phyloP scores from a whole-genome alignment of 2,797 vertebrate species.

The Urocyon cinereoargenteus region DNA sequence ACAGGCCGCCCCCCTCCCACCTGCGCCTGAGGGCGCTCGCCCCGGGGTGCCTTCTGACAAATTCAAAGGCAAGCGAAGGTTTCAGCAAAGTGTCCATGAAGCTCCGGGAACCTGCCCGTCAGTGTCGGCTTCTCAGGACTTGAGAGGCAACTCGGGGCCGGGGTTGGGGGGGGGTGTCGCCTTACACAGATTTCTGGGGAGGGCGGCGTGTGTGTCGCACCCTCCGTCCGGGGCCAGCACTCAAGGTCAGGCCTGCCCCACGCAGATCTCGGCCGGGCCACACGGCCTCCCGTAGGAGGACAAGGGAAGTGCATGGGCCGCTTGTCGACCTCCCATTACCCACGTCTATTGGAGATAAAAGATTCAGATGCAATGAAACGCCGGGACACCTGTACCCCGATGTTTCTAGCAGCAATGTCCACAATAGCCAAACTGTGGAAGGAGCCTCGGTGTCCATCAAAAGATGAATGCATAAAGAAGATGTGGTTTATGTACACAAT shows the following conservation, averaged over 20 bases:
- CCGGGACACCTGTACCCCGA: too few relatives aligned
- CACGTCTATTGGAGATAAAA: fast-evolving
- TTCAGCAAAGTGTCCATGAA: not conserved
- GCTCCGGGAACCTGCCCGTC: fast-evolving
- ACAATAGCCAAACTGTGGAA: too few relatives aligned
- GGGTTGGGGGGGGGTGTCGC: fast-evolving
- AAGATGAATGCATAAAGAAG: too few relatives aligned
- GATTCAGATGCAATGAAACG: too few relatives aligned
- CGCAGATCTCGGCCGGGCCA: fast-evolving
- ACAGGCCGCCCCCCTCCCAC: fast-evolving
- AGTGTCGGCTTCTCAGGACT: fast-evolving
- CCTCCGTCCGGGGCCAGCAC: fast-evolving
- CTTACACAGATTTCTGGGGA: not conserved
- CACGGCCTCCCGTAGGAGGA: fast-evolving
- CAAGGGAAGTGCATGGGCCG: fast-evolving
- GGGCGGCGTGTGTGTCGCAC: fast-evolving
- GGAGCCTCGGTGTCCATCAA: too few relatives aligned
- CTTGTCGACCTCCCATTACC: fast-evolving
- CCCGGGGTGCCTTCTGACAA: fast-evolving
- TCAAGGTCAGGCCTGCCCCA: not conserved
- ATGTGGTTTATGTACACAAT: too few relatives aligned
- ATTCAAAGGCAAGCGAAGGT: not conserved
- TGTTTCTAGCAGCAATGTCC: too few relatives aligned
- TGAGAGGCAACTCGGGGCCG: fast-evolving
- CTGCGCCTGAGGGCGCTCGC: fast-evolving